Evolutionary conservation across 2,888 invertebrate species (phyloP), one percentile per base, ranked within the genome.

Genomic region (Nephrocerus scutellatus): DNA sequence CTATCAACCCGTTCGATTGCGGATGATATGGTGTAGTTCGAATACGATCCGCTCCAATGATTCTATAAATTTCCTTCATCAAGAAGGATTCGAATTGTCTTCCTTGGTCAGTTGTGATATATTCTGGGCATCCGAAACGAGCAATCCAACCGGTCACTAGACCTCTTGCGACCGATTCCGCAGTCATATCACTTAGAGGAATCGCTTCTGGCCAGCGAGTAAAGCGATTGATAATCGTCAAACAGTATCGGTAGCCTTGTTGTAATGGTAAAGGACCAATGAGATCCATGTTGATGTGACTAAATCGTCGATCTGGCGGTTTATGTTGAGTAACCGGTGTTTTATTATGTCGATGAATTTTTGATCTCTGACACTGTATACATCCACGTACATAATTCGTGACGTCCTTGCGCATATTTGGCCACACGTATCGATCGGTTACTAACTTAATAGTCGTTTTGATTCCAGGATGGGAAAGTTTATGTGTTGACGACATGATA

Each of bases 101-200:
- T 14, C 41, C 34, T 18, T 30, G 25, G 22, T 41, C 35, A 5
- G 30, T 32, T 6, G 34, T 34, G 12, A 44, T 31, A 19, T 14
- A 16, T 13, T 7, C 15, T 14, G 39, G 30, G 15, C 37, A 30
- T 2, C 47, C 38, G 32, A 38, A 47, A 10, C 46, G 26, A 13
- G 31, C 16, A 4, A 34, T 42, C 29, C 41, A 39, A 4, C n/a
- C n/a, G n/a, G n/a, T n/a, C 5, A 13, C 14, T 2, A 35, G 3
- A 22, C 36, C 15, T 15, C 20, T 16, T 21, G 32, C 39, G n/a
- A 40, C 18, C 3, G 37, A 37, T 19, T 40, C 29, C 1, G 38
- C 43, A 10, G 35, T 34, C 4, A 40, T 43, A 18, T 43, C 35
- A 1, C 30, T 29, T 8, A 46, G 18, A 9, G 43, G 38, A 9